These are phyloP conservation scores for Melipona beecheii DNA, from an alignment of 2,888 invertebrate species.

Conservation along the genomic window DNA sequence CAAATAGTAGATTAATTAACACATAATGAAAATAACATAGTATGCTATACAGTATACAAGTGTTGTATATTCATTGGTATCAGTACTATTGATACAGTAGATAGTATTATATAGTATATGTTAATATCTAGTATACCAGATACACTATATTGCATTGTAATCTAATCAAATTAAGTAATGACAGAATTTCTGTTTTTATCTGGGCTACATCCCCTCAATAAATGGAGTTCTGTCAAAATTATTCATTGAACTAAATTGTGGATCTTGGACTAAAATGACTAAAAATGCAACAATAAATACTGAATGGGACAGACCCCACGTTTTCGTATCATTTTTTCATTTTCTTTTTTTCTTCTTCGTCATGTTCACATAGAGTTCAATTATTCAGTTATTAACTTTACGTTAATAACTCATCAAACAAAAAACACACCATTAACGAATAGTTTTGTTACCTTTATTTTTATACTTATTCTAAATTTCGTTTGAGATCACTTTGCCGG, in stretches of 20 bases:
- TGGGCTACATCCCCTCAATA: neutral
- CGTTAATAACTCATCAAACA: neutral
- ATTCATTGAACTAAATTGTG: neutral
- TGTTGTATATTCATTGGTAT: too few species aligned
- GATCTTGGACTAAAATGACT: neutral
- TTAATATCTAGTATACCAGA: too few species aligned
- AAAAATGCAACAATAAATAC: constrained; percentile 71
- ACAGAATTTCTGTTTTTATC: neutral
- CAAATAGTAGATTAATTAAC: neutral
- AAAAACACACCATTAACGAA: neutral
- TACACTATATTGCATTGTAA: too few species aligned
- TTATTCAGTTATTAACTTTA: neutral
- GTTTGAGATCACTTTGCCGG: neutral
- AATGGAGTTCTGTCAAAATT: neutral
- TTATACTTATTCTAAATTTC: neutral
- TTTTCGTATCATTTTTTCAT: constrained; percentile 11
- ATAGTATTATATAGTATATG: neutral
- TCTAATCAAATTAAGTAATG: too few species aligned
- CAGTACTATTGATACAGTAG: neutral
- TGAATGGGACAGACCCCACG: constrained; percentile 81
- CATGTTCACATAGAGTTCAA: neutral
- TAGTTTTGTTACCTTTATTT: neutral
- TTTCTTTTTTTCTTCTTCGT: constrained; percentile 35
- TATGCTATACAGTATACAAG: too few species aligned
- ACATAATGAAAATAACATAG: too few species aligned